phyloP scores from a whole-genome alignment of 2,113 vertebrate genomes.

The Notiomystis cincta region DNA sequence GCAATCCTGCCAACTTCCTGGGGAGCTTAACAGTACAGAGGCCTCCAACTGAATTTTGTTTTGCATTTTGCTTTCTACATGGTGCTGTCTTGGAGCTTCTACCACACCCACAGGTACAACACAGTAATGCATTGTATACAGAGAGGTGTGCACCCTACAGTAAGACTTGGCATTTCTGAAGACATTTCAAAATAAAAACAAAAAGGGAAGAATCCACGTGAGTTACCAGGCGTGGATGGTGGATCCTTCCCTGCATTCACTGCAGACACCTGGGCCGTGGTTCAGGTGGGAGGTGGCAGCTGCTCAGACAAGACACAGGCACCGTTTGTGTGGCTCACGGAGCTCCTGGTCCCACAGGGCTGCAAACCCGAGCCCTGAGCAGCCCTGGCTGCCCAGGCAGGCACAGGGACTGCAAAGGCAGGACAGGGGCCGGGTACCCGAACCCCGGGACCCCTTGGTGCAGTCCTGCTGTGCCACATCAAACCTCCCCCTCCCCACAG shows the following conservation, averaged over 20 bases:
- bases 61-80: background rate
- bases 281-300: background rate
- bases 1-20: background rate
- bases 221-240: background rate
- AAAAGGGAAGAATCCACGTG: background rate
- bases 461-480: background rate
- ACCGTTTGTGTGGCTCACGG: background rate
- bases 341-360: background rate
- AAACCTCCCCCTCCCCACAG: background rate
- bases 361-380: background rate
- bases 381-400: background rate
- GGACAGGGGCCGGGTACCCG: background rate
- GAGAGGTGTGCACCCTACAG: background rate
- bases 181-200: background rate
- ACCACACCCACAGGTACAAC: background rate
- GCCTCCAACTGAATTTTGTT: background rate
- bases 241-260: background rate
- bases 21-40: background rate
- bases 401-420: background rate
- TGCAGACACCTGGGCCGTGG: background rate
- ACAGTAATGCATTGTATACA: too few relatives aligned
- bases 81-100: background rate
- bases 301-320: background rate
- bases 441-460: background rate
- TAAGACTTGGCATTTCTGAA: background rate